phyloP scores from a whole-genome alignment of 2,888 invertebrate species.

The Girardia tigrina region DNA sequence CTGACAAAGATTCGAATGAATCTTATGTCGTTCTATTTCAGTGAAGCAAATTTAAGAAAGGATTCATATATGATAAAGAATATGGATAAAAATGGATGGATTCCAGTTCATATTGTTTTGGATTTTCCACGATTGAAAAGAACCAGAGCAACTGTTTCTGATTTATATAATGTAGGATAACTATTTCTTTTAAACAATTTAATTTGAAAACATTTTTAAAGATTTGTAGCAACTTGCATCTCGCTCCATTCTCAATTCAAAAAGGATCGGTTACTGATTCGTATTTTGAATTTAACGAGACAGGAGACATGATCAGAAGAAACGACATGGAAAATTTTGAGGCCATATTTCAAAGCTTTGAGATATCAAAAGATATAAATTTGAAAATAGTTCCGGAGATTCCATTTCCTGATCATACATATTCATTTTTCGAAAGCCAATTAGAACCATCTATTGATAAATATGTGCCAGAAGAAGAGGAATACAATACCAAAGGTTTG shows the following conservation, averaged over 20 bases:
- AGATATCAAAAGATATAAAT: neutral
- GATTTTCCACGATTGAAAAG: neutral
- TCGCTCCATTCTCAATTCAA: neutral
- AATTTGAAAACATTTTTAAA: too few species aligned
- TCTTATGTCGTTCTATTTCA: neutral
- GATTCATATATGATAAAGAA: neutral
- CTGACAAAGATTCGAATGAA: neutral
- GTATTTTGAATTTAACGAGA: neutral
- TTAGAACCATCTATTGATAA: neutral
- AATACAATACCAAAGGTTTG: too few species aligned
- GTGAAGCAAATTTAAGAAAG: neutral
- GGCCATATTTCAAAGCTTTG: neutral
- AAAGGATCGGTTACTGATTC: neutral
- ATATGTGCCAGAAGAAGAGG: neutral
- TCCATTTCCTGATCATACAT: neutral
- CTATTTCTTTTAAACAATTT: too few species aligned
- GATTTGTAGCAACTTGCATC: too few species aligned
- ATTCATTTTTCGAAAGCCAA: neutral
- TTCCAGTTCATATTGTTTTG: neutral
- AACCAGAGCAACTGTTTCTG: neutral
- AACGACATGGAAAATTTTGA: constrained; percentile 13
- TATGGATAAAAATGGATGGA: neutral
- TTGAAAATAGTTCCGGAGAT: neutral
- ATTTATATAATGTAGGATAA: neutral
- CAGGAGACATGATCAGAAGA: neutral